These are phyloP conservation scores for Piaya cayana DNA, from an alignment of 2,113 vertebrate genomes.

Conservation along the genomic window DNA sequence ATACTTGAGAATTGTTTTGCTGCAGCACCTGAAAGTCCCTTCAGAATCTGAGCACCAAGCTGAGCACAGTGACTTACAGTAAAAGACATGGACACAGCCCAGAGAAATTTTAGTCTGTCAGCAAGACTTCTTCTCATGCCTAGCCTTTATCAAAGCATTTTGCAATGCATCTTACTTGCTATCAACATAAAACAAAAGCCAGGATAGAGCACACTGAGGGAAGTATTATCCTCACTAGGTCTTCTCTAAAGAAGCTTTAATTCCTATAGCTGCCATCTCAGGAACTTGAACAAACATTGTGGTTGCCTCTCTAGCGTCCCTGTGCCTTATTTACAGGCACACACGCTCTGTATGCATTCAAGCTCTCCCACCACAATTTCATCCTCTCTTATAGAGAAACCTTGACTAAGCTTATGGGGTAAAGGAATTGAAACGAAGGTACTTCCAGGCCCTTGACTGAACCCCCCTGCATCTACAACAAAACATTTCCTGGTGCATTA, in stretches of 20 bases:
- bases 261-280: not conserved
- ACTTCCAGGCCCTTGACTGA: not conserved
- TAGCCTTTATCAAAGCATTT: not conserved
- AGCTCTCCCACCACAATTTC: not conserved
- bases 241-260: not conserved
- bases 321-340: not conserved
- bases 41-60: not conserved
- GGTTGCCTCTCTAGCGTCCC: not conserved
- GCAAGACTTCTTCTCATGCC: not conserved
- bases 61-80: not conserved
- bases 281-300: not conserved
- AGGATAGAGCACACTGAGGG: not conserved
- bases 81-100: accelerated
- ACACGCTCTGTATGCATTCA: not conserved
- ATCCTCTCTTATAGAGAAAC: not conserved
- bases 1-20: not conserved
- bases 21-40: not conserved
- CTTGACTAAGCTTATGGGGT: not conserved
- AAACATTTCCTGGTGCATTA: not conserved
- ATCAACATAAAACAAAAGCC: not conserved
- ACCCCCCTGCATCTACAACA: not conserved
- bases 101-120: not conserved
- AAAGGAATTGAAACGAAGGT: not conserved
- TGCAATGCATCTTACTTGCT: not conserved
- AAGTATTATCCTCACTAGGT: not conserved